Evolutionary conservation across 1,140 invertebrate genomes (phyloP), one percentile per base, ranked within the genome.

Genomic region (Euwallacea fornicatus): DNA sequence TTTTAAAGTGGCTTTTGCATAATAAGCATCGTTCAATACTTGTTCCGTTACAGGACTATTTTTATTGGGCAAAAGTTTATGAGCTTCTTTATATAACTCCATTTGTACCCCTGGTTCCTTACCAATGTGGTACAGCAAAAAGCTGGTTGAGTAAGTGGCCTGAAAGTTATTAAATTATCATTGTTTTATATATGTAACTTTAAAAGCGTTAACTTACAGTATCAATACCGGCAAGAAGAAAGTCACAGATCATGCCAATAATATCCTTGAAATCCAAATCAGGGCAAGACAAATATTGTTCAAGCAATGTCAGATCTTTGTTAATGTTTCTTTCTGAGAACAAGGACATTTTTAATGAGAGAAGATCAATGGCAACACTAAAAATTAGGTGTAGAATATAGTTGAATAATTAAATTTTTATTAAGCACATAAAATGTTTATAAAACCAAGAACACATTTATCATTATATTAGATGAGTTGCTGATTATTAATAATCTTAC

Each of bases 141-240:
- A 97, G 42, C 90, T 86, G 6, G 89, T 87, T 1, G 88, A 87
- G 78, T 93, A 95, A 0, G 93, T 87, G 3, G 93, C 95, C 93
- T 96, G 87, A 78, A 76, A 2, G 21, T 33, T 33, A 66, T 50
- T 75, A 60, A 4, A 58, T 58, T 13, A 58, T 50, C 2, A 11
- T 50, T 50, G 13, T 11, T 50, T 50, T 50, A 50, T 13, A 50
- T 10, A 33, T 2, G 21, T 33, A 33, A 15, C 50, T 53, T 53
- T 33, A 33, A 33, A 33, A 33, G 21, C 21, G 4, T 33, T 33
- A 64, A 79, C 80, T 84, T 84, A 92, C 91, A 62, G 95, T 97
- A 81, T 96, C 94, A 46, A 96, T 88, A 58, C 93, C 93, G 42
- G 92, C 94, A 70, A 96, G 83, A 6, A 96, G 78, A 79, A 95